These are phyloP conservation scores for Mormyrus hasselquistii DNA, from an alignment of 2,797 vertebrate genomes.

Conservation along the genomic window DNA sequence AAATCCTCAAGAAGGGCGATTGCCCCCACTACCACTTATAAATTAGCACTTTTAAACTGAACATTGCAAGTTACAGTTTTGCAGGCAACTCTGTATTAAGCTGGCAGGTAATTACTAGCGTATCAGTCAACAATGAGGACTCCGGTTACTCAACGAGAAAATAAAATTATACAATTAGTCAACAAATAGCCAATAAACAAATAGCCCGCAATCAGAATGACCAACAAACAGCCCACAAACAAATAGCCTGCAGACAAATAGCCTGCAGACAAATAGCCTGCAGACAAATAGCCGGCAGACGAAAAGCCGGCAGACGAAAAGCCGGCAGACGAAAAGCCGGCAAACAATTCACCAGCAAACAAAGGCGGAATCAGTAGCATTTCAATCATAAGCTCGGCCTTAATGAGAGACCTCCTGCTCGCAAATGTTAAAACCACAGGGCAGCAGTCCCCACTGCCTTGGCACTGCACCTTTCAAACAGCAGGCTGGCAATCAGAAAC, in stretches of 20 bases:
- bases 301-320: not conserved
- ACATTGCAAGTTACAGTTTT: not conserved
- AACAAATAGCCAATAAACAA: not conserved
- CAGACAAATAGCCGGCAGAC: not conserved
- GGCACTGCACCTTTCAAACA: not conserved
- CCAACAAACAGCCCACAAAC: not conserved
- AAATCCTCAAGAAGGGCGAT: not conserved
- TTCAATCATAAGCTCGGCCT: not conserved
- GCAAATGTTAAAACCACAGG: not conserved
- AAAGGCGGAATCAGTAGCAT: not conserved
- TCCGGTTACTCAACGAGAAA: not conserved
- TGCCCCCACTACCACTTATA: not conserved
- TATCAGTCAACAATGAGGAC: not conserved
- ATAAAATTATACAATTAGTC: not conserved
- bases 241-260: not conserved
- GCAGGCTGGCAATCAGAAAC: not conserved
- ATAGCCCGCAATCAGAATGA: not conserved
- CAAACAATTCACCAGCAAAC: not conserved
- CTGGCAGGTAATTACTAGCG: not conserved
- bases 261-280: not conserved
- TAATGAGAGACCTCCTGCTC: not conserved
- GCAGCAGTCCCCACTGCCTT: not conserved
- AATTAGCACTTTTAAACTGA: not conserved
- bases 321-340: not conserved
- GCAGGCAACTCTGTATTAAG: not conserved